phyloP scores from a whole-genome alignment of 2,888 invertebrate genomes.

The Ormyrus pomaceus region DNA sequence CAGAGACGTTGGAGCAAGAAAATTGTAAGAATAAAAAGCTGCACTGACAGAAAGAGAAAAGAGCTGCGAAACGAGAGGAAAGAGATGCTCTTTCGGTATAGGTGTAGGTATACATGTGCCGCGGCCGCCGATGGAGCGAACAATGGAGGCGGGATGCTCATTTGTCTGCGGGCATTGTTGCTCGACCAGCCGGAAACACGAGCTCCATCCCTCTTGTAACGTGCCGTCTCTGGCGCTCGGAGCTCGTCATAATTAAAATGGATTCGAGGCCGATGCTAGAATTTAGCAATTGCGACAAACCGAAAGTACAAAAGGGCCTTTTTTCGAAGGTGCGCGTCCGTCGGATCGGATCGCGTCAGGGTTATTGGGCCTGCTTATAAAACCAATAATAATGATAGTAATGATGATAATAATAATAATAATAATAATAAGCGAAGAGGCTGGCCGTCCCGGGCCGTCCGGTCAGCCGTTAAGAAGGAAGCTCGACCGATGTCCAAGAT shows the following conservation, averaged over 20 bases:
- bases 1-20: too few species aligned
- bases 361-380: too few species aligned
- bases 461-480: constrained; percentile 75
- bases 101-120: background rate
- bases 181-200: constrained; percentile 73
- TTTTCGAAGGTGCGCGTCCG: constrained; percentile 48
- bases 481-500: constrained; percentile 73
- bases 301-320: background rate
- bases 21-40: background rate
- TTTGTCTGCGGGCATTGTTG: constrained; percentile 76
- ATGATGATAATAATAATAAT: too few species aligned
- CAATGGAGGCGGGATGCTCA: constrained; percentile 76
- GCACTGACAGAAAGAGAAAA: constrained; percentile 1
- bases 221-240: background rate
- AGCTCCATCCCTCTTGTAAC: constrained; percentile 64
- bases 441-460: constrained; percentile 61
- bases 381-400: too few species aligned
- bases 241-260: constrained; percentile 49
- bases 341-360: constrained; percentile 49
- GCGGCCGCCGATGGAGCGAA: constrained; percentile 61
- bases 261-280: background rate
- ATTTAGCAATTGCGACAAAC: background rate
- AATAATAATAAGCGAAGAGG: too few species aligned
- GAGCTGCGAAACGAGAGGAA: background rate
- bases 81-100: background rate